Base-by-base conservation (phyloP, 2,888 invertebrate genomes). In the Hirudinaria manillensis region DNA sequence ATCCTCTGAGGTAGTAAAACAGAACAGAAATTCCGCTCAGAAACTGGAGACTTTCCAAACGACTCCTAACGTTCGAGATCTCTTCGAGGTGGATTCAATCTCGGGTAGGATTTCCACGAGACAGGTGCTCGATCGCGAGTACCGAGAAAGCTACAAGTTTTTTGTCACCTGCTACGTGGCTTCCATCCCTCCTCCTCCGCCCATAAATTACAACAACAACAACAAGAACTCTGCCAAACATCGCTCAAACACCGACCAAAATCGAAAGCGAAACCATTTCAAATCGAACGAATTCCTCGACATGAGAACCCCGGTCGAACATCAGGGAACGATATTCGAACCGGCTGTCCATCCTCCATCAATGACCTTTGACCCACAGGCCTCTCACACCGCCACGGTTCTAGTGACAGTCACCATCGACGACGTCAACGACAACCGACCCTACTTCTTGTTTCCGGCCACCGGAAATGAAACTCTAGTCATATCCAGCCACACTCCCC, bases 361-460 rank as follows among this genome's bases (percentile, higher is more conserved):
- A 13, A 24, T n/a, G 7, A n/a, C n/a, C 27, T 29, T 34, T n/a
- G 68, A 68, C 3, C 34, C 36, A 34, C 36, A 21, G 29, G 29
- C 61, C 21, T 24, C 61, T 27, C 34, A 56, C 24, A 74, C 61
- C 32, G 76, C 74, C n/a, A 74, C 70, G n/a, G 77, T 77, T 6
- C 73, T 65, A 19, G 78, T 79, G 3, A 66, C 78, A 0, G 75
- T 79, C 34, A 74, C 76, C 29, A 75, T 79, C 24, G 72, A 70
- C 19, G 79, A 79, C 74, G 32, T 70, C 21, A 79, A 79, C 56
- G 79, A 79, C 72, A 78, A 79, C 67, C 61, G 76, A 13, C 79
- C 79, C 7, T 24, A 74, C 13, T 79, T 79, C 56, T 55, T 65
- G 27, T 79, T 75, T 72, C 78, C 79, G 0, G 74, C 74, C 36